phyloP scores from a whole-genome alignment of 2,888 invertebrate species.

The Scaptomyza flava region DNA sequence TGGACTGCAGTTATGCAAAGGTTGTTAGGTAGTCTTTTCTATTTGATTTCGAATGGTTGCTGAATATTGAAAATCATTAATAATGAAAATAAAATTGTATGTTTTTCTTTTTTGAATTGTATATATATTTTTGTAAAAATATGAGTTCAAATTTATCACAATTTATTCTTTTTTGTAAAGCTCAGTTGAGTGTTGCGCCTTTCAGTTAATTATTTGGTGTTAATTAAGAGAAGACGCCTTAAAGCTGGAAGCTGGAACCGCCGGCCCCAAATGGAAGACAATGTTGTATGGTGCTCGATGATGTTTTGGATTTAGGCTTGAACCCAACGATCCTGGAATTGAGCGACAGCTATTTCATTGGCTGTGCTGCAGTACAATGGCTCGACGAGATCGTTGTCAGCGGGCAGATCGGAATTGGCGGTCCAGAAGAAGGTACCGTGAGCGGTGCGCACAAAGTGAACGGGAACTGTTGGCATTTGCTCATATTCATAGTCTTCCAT shows the following conservation, averaged over 20 bases:
- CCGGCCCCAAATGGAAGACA: constrained; percentile 66
- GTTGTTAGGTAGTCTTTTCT: constrained; percentile 15
- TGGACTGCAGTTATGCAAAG: constrained; percentile 41
- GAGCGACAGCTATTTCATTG: constrained; percentile 81
- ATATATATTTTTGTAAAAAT: constrained; percentile 59
- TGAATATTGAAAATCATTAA: constrained; percentile 41
- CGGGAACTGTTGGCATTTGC: constrained; percentile 85
- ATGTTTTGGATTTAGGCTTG: constrained; percentile 86
- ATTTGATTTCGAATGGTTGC: constrained; percentile 11
- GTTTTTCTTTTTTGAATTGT: constrained; percentile 44
- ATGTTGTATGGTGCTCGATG: constrained; percentile 39
- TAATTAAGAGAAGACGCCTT: constrained; percentile 73
- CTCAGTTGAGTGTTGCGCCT: constrained; percentile 63
- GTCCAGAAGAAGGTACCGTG: constrained; percentile 95
- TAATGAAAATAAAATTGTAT: constrained; percentile 32
- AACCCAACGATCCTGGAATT: constrained; percentile 87
- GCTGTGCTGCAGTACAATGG: constrained; percentile 81
- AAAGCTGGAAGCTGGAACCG: constrained; percentile 60
- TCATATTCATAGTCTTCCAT: constrained; percentile 81
- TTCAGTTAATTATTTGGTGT: constrained; percentile 62
- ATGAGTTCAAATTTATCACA: constrained; percentile 70
- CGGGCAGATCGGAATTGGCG: constrained; percentile 85
- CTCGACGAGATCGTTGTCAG: constrained; percentile 82
- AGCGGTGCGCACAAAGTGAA: constrained; percentile 91
- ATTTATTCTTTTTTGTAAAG: constrained; percentile 73